These are phyloP conservation scores for Lampris megalopsis DNA, from an alignment of 2,113 vertebrate genomes.

Conservation along the genomic window DNA sequence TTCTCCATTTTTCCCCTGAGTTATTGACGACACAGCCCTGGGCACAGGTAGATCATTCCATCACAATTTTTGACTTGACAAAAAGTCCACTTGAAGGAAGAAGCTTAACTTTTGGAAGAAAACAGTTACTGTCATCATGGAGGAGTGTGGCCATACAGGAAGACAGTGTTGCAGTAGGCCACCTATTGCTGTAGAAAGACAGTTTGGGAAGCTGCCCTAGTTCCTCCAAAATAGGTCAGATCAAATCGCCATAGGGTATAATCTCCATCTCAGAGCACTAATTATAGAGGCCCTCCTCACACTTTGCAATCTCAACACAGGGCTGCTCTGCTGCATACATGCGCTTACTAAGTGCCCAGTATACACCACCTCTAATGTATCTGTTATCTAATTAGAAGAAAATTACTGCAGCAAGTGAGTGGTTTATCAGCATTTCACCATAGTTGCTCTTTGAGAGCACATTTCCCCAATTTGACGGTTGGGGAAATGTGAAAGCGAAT, in stretches of 20 bases:
- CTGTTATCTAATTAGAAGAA: slow-evolving; percentile 39
- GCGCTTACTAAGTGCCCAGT: slow-evolving; percentile 49
- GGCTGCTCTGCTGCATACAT: slow-evolving; percentile 38
- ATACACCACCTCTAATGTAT: slow-evolving; percentile 41
- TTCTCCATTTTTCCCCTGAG: no score
- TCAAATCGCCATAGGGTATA: slow-evolving; percentile 77
- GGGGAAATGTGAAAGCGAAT: no score
- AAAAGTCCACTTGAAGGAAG: no score
- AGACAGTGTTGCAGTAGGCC: slow-evolving; percentile 72
- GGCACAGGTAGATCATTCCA: no score
- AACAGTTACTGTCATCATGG: slow-evolving; percentile 32
- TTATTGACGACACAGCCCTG: no score
- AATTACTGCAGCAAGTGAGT: slow-evolving; percentile 36
- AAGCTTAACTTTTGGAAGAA: no score
- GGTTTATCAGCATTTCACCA: slow-evolving; percentile 13
- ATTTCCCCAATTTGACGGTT: no score
- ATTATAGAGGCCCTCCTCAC: slow-evolving; percentile 77
- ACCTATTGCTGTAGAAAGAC: slow-evolving; percentile 77
- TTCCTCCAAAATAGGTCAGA: slow-evolving; percentile 87
- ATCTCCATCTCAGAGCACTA: slow-evolving; percentile 83
- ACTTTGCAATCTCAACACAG: slow-evolving; percentile 49
- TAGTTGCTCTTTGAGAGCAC: no score
- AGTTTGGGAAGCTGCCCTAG: slow-evolving; percentile 81
- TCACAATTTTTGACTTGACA: no score
- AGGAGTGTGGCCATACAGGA: slow-evolving; percentile 70